Evolutionary conservation across 2,797 vertebrate species (phyloP), one percentile per base, ranked within the genome.

Genomic region (Morus bassanus): DNA sequence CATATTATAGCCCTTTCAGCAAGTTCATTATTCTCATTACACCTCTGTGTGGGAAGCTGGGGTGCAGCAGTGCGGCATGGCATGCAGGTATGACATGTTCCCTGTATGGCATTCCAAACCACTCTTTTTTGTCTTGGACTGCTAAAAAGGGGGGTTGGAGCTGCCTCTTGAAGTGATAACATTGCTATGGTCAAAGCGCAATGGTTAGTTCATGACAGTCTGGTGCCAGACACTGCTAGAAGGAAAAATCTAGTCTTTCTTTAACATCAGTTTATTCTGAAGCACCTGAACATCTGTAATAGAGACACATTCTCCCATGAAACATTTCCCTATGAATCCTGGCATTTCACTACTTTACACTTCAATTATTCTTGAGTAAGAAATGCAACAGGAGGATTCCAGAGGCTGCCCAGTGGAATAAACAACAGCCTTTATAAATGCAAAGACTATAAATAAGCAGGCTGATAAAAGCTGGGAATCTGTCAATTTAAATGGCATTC

Each of bases 281-380:
- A 61, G 33, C 61, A 61, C 63, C 61, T 45, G 17, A 61, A 69
- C 46, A 94, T 93, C 85, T 69, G 61, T 97, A 94, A 92, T 64
- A 96, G 77, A 60, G 41, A 95, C 85, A 74, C 13, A 46, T 74
- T 88, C 91, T 89, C 80, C 72, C 86, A 39, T 68, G 74, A 82
- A 95, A 87, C 67, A 13, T 93, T 82, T 88, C 77, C 82, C 88
- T 97, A 33, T 97, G 95, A 97, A 97, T 95, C 39, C 83, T 95
- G 86, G 89, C 96, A 97, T 93, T 88, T 91, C 56, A 79, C 25
- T 95, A 39, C 86, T 89, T 96, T 93, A 85, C 74, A 95, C 59
- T 94, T 97, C 96, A 96, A 97, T 97, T 95, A 95, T 88, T 91
- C 91, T 93, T 93, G 78, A 89, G 61, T 72, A 69, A 89, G 92